A percentile compares a stretch with the other conserved stretches of the same genome.
These are phyloP conservation scores for Dasyprocta punctata DNA, from an alignment of 2,113 vertebrate species.

Conservation along the genomic window DNA sequence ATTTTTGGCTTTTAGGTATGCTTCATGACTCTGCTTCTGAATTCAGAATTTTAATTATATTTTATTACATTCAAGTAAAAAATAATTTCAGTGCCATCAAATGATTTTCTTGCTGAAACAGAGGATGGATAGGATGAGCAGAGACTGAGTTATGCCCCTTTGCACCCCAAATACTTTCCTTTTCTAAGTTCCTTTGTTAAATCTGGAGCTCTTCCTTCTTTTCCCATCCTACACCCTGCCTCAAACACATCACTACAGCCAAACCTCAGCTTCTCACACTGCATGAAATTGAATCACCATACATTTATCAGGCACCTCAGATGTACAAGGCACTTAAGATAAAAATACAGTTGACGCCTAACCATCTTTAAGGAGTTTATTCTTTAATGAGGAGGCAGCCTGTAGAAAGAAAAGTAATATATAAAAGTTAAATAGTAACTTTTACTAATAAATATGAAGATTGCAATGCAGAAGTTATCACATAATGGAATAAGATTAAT, in stretches of 20 bases:
- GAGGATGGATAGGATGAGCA: not conserved
- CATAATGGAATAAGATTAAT: conserved; percentile 31
- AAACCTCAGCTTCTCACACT: not conserved
- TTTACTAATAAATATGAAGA: not conserved
- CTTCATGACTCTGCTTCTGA: not conserved
- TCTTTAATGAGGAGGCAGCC: not conserved
- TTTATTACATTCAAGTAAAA: conserved; percentile 11
- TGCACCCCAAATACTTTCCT: not conserved
- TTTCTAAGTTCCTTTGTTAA: not conserved
- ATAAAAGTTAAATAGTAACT: conserved; percentile 60
- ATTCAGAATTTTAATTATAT: conserved; percentile 34
- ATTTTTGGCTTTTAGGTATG: not conserved
- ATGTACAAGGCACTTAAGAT: conserved; percentile 16
- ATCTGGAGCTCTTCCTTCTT: not conserved
- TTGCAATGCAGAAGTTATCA: not conserved
- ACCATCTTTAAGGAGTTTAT: not conserved
- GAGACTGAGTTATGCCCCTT: not conserved
- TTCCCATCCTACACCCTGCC: not conserved
- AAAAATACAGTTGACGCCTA: conserved; percentile 27
- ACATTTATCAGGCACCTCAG: not conserved
- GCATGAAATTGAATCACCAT: not conserved
- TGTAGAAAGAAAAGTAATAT: conserved; percentile 34
- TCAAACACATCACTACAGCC: not conserved
- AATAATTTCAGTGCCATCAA: conserved; percentile 6
- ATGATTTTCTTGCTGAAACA: not conserved